Percentiles rank a stretch among this genome's conserved stretches.
phyloP scores from a whole-genome alignment of 1,140 invertebrate species.

The Aphidius gifuensis region DNA sequence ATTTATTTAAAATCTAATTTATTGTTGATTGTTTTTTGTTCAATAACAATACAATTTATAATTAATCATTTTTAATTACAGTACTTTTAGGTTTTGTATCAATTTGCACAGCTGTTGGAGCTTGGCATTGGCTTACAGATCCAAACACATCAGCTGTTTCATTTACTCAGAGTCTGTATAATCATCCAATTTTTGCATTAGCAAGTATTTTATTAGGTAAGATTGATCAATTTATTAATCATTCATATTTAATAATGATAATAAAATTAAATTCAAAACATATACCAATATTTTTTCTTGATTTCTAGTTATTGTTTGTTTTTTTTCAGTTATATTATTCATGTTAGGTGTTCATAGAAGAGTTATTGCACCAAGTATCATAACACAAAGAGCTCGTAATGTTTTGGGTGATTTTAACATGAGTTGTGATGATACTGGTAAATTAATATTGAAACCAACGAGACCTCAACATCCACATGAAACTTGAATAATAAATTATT shows the following conservation, averaged over 20 bases:
- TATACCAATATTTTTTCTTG: not conserved
- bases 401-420: constrained; percentile 95
- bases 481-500: constrained; percentile 33
- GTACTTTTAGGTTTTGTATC: constrained; percentile 82
- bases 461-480: constrained; percentile 50
- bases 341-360: constrained; percentile 89
- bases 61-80: constrained; percentile 53
- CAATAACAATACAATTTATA: not conserved
- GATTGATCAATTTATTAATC: constrained; percentile 6
- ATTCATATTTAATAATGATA: too few relatives aligned
- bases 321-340: constrained; percentile 77
- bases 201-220: constrained; percentile 79
- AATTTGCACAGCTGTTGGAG: constrained; percentile 84
- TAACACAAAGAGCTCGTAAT: constrained; percentile 81
- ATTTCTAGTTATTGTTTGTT: too few relatives aligned
- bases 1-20: constrained; percentile 35
- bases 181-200: constrained; percentile 95
- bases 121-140: constrained; percentile 93
- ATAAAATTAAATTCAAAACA: constrained; percentile 7
- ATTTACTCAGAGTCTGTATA: constrained; percentile 85
- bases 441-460: constrained; percentile 79
- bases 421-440: constrained; percentile 96
- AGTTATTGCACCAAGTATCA: constrained; percentile 94
- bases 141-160: constrained; percentile 83
- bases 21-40: constrained; percentile 1